Evolutionary conservation across 2,797 vertebrate genomes (phyloP), one percentile per base, ranked within the genome.

Genomic region (Rallus crepitans): DNA sequence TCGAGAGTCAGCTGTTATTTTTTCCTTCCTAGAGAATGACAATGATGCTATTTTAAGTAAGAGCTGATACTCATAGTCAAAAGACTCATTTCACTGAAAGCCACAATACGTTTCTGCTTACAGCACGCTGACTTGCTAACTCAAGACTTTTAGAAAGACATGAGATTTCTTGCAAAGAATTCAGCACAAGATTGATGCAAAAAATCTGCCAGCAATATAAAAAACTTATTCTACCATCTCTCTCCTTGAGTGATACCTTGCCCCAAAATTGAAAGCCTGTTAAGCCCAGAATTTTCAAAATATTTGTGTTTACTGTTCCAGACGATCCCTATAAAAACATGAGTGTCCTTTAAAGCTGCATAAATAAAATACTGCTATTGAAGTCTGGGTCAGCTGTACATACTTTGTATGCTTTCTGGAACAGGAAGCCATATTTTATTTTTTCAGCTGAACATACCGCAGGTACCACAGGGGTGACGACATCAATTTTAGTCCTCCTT

Each of bases 401-500:
- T 40, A 6, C 12, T 39, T 78, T 35, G 28, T 31, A 28, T 83
- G n/a, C 14, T 69, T 75, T 92, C 66, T 61, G 28, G 42, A 92
- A 61, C 4, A 79, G 17, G 66, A 61, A 82, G 16, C 11, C 9
- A 4, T 57, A 37, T 86, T 81, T 75, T 15, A 59, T 42, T 80
- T 91, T 84, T 73, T 37, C 61, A 65, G 48, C 60, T 92, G 73
- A 94, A 52, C n/a, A 47, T 71, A 87, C 48, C 61, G 13, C 86
- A 94, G 61, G 56, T 87, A 79, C 37, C 80, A 40, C 57, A 60
- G 47, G 9, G 39, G 18, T 82, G 86, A 95, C 95, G 57, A 61
- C 89, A 96, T 91, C 63, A 85, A 73, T 89, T 97, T 96, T 78
- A 90, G 50, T 64, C 70, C 89, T 94, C 47, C 63, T 85, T 94